phyloP scores from a whole-genome alignment of 2,113 vertebrate species.

The Rafetus swinhoei region DNA sequence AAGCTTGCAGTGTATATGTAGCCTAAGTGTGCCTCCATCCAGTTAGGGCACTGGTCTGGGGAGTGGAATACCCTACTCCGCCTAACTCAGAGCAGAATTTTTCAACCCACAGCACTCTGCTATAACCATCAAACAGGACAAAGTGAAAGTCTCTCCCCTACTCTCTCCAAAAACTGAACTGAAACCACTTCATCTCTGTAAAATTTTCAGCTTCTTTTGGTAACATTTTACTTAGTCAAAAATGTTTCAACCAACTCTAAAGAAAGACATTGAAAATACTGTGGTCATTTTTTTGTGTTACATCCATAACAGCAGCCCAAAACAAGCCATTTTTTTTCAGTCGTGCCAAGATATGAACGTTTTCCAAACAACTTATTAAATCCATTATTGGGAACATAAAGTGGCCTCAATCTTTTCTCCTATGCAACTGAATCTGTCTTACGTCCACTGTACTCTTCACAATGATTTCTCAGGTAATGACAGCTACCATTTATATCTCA shows the following conservation, averaged over 20 bases:
- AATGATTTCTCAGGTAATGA: background rate
- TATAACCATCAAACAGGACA: background rate
- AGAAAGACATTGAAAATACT: background rate
- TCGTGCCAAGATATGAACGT: background rate
- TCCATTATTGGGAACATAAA: background rate
- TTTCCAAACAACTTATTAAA: background rate
- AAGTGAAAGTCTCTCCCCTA: background rate
- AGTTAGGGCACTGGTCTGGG: background rate
- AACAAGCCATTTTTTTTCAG: background rate
- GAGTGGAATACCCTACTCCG: background rate
- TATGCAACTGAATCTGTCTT: background rate
- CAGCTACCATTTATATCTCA: background rate
- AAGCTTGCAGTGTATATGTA: background rate
- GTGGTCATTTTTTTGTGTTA: background rate
- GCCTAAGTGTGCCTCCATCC: background rate
- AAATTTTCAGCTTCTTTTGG: background rate
- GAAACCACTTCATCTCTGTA: background rate
- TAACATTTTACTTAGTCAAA: background rate
- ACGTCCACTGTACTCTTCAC: background rate
- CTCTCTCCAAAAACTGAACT: background rate
- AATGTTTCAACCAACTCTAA: background rate
- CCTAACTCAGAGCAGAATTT: background rate
- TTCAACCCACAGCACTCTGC: background rate
- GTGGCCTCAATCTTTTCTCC: background rate
- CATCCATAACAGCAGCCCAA: background rate